Conservation (phyloP, 1,140 invertebrate genomes). For the Lordiphosa clarofinis region DNA sequence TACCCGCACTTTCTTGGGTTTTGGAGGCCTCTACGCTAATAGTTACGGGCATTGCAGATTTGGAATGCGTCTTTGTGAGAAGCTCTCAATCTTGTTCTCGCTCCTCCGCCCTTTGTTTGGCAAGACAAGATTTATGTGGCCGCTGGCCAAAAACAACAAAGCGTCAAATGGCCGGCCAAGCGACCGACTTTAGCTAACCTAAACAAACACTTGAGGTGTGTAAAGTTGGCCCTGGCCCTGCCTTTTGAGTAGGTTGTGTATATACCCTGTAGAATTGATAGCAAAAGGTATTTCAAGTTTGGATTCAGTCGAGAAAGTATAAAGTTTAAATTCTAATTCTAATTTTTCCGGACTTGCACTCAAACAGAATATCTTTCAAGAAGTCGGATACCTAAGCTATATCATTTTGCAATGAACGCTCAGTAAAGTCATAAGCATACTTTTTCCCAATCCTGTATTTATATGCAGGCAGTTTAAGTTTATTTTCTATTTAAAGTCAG, state of each 20-base stretch:
- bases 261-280: background rate
- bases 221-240: conserved; percentile 69
- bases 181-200: conserved; percentile 59
- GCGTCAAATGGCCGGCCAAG: conserved; percentile 44
- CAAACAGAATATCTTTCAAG: too few relatives aligned
- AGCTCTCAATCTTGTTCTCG: conserved; percentile 8
- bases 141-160: conserved; percentile 52
- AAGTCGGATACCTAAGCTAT: too few relatives aligned
- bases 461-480: too few relatives aligned
- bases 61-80: conserved; percentile 1
- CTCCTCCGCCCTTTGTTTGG: conserved; percentile 34
- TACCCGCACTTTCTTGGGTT: background rate
- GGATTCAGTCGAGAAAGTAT: too few relatives aligned
- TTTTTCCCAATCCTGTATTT: too few relatives aligned
- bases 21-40: conserved; percentile 53
- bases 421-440: too few relatives aligned
- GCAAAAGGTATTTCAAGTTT: too few relatives aligned
- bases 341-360: too few relatives aligned
- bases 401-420: too few relatives aligned
- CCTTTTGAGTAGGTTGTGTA: conserved; percentile 45
- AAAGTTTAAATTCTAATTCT: too few relatives aligned
- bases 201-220: conserved; percentile 78
- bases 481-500: too few relatives aligned
- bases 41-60: conserved; percentile 43
- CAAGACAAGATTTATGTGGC: conserved; percentile 67